Conservation (phyloP, 1,140 invertebrate species). For the Acyrthosiphon pisum region DNA sequence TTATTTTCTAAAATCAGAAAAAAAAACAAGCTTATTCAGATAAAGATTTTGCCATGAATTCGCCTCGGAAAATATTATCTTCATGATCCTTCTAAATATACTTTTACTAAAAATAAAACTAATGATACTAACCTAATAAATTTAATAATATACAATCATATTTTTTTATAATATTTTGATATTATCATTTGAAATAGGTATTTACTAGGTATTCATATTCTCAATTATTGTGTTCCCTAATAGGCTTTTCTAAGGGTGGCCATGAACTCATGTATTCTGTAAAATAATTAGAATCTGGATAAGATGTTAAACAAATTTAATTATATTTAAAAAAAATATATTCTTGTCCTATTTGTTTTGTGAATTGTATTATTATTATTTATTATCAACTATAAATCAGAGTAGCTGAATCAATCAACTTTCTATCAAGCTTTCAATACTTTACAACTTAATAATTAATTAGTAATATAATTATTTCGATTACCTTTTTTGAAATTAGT, state of each 20-base stretch:
- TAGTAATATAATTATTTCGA: background rate
- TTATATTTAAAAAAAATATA: background rate
- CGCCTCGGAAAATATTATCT: background rate
- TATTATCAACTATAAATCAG: background rate
- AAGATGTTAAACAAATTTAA: background rate
- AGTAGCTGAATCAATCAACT: background rate
- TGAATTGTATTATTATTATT: background rate
- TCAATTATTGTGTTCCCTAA: no score
- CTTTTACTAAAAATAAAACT: background rate
- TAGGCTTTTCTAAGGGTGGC: background rate
- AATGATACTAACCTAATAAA: no score
- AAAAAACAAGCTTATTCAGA: background rate
- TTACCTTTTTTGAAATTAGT: background rate
- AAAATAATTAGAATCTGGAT: background rate
- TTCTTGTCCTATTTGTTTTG: background rate
- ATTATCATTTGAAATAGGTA: no score
- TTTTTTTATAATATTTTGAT: no score
- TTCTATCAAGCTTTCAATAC: no score
- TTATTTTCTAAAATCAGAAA: background rate
- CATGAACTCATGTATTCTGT: background rate
- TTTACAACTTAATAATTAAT: background rate
- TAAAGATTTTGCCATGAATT: background rate
- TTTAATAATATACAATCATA: no score
- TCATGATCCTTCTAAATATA: background rate
- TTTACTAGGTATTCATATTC: no score